phyloP scores from a whole-genome alignment of 2,113 vertebrate species.

The Caracal caracal region DNA sequence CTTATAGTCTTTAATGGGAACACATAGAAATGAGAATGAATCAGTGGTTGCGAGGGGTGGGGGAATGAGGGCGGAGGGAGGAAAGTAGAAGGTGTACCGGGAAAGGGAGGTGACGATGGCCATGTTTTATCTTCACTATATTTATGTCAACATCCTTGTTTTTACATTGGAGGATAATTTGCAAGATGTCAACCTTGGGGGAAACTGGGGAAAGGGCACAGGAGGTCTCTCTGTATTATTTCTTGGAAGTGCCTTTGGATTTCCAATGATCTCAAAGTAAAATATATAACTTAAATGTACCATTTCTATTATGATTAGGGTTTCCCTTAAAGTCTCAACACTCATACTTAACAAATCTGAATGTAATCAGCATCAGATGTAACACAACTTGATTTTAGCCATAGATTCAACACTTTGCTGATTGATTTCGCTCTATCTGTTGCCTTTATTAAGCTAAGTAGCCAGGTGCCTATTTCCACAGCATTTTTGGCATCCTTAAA shows the following conservation, averaged over 20 bases:
- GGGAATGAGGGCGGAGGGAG: neutral
- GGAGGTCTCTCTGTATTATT: neutral
- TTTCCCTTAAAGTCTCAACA: neutral
- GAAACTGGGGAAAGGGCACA: neutral
- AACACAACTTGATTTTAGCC: neutral
- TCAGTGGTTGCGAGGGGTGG: neutral
- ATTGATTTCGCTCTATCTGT: neutral
- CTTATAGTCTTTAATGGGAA: neutral
- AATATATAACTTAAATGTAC: neutral
- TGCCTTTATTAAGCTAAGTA: neutral
- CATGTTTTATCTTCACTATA: neutral
- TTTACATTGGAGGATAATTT: neutral
- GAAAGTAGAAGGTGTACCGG: no score
- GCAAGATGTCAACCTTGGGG: neutral
- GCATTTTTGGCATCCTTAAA: neutral
- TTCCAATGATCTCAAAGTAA: neutral
- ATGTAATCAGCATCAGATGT: neutral
- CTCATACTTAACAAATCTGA: neutral
- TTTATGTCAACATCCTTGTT: neutral
- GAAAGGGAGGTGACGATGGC: neutral
- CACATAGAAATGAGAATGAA: neutral
- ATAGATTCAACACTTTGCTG: neutral
- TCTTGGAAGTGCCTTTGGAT: neutral
- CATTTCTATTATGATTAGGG: neutral
- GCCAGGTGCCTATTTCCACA: neutral